Conservation (phyloP, 2,113 vertebrate genomes). For the Eulacestoma nigropectus region DNA sequence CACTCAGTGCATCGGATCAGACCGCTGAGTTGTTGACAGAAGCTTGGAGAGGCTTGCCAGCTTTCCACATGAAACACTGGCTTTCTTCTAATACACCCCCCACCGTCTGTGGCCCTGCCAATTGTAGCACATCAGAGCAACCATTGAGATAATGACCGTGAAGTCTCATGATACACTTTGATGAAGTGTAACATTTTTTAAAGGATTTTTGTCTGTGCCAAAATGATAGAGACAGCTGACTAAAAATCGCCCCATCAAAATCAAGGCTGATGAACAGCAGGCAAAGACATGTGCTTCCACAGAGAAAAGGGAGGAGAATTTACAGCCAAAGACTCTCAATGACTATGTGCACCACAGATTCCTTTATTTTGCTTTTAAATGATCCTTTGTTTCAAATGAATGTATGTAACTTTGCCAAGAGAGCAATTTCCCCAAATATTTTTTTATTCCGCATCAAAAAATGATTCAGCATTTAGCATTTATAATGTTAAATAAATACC, state of each 20-base stretch:
- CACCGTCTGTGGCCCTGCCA: conserved; percentile 79
- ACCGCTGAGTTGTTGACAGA: conserved; percentile 83
- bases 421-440: conserved; percentile 3
- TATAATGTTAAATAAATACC: neutral
- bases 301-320: conserved; percentile 63
- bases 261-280: conserved; percentile 77
- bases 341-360: conserved; percentile 27
- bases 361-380: conserved; percentile 38
- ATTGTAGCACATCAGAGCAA: conserved; percentile 82
- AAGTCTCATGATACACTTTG: conserved; percentile 85
- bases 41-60: conserved; percentile 78
- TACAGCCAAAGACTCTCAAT: conserved; percentile 55
- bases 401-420: conserved; percentile 47
- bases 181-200: conserved; percentile 87
- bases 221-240: conserved; percentile 81
- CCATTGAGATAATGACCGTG: conserved; percentile 85
- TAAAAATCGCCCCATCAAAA: conserved; percentile 80
- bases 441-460: conserved; percentile 3
- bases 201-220: conserved; percentile 82
- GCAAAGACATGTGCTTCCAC: conserved; percentile 67
- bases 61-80: conserved; percentile 80
- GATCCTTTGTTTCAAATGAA: conserved; percentile 65
- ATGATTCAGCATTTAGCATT: neutral
- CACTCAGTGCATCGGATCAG: conserved; percentile 80
- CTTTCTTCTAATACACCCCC: conserved; percentile 81